Conservation (phyloP, 2,113 vertebrate species). For the Upupa epops region DNA sequence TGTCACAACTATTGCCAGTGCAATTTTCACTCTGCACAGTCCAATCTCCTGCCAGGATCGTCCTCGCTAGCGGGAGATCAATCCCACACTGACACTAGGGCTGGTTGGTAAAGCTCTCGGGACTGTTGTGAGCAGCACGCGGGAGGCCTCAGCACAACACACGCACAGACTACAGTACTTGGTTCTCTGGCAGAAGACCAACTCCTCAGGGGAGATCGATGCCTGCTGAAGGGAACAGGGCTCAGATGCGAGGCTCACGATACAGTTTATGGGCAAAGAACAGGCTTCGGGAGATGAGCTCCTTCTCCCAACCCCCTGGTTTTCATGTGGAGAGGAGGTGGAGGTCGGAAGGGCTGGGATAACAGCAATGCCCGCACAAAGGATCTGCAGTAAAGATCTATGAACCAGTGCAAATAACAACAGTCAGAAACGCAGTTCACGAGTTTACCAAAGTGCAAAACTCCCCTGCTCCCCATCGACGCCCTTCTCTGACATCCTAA, state of each 20-base stretch:
- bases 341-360: constrained; percentile 74
- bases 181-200: constrained; percentile 65
- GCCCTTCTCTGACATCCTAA: constrained; percentile 62
- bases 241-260: constrained; percentile 80
- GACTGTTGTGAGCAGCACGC: constrained; percentile 62
- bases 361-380: constrained; percentile 77
- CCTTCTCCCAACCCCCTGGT: constrained; percentile 38
- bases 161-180: constrained; percentile 78
- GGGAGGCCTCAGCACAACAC: constrained; percentile 31
- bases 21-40: background rate
- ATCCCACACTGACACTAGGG: background rate
- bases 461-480: constrained; percentile 64
- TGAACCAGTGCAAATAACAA: constrained; percentile 81
- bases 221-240: constrained; percentile 70
- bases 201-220: constrained; percentile 32
- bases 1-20: background rate
- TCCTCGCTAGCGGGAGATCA: constrained; percentile 16
- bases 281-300: constrained; percentile 39
- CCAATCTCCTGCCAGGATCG: background rate
- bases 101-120: constrained; percentile 60
- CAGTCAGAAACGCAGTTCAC: constrained; percentile 75
- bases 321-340: constrained; percentile 73
- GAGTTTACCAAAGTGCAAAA: constrained; percentile 79
- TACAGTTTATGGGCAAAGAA: constrained; percentile 76
- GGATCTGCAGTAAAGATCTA: constrained; percentile 69